Evolutionary conservation across 1,140 invertebrate species (phyloP).

Genomic region (Meteorus sp.): DNA sequence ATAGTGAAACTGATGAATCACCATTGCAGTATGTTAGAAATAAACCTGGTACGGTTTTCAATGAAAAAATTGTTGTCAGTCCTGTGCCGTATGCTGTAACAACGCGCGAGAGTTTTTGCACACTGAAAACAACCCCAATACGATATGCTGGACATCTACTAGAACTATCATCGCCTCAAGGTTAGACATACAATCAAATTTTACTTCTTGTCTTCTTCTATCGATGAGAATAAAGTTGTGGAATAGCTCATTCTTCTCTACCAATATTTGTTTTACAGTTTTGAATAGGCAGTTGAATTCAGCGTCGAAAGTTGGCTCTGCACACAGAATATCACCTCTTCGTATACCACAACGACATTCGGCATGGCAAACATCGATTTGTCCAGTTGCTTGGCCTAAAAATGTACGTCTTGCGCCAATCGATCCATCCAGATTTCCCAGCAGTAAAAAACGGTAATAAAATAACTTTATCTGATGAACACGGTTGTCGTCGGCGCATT

Average conservation of each 20-base stretch:
- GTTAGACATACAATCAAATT: conserved; percentile 29
- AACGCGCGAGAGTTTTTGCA: conserved; percentile 52
- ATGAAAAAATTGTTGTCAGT: conserved; percentile 53
- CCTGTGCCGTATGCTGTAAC: conserved; percentile 53
- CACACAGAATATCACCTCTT: conserved; percentile 32
- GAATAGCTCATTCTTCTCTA: conserved; percentile 9
- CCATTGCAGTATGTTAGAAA: conserved; percentile 35
- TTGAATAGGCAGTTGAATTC: conserved; percentile 33
- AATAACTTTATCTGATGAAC: background rate
- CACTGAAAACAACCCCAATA: conserved; percentile 49
- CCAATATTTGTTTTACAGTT: conserved; percentile 31
- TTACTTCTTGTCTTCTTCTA: background rate
- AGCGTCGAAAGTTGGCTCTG: conserved; percentile 32
- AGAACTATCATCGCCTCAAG: conserved; percentile 37
- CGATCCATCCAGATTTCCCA: conserved; percentile 45
- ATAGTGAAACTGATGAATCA: conserved; percentile 9
- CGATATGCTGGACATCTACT: conserved; percentile 42
- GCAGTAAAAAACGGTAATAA: conserved; percentile 46
- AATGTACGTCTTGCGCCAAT: conserved; percentile 53
- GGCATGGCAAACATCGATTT: conserved; percentile 45
- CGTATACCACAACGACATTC: conserved; percentile 38
- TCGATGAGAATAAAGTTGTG: background rate
- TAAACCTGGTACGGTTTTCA: conserved; percentile 52
- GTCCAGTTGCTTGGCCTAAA: conserved; percentile 45
- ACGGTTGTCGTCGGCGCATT: background rate